A percentile compares a stretch with the other conserved stretches of the same genome.
Conservation (phyloP, 2,113 vertebrate species). For the Lutjanus erythropterus region DNA sequence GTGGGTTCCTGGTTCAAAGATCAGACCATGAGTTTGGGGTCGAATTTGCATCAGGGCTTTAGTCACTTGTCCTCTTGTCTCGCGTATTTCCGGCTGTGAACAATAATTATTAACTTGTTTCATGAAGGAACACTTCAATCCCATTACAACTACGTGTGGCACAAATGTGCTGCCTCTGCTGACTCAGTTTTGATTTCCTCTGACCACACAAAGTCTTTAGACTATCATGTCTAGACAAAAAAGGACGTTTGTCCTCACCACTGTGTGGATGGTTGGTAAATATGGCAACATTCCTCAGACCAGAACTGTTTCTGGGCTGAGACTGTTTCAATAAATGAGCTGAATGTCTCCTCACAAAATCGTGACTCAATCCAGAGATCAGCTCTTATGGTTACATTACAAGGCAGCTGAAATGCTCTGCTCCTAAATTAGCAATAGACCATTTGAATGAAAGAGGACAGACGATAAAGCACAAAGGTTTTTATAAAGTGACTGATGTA, state of each 20-base stretch:
- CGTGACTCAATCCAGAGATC: constrained; percentile 46
- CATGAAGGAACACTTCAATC: constrained; percentile 51
- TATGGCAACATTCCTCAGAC: constrained; percentile 48
- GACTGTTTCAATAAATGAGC: constrained; percentile 56
- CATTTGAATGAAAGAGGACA: background rate
- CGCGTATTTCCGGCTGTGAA: constrained; percentile 60
- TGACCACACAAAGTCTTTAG: constrained; percentile 55
- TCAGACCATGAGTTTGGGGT: constrained; percentile 29
- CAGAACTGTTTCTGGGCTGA: constrained; percentile 38
- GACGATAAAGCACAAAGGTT: constrained; percentile 10
- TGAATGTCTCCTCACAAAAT: constrained; percentile 46
- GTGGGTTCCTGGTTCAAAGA: constrained; percentile 35
- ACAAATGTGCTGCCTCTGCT: constrained; percentile 50
- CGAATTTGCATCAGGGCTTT: constrained; percentile 38
- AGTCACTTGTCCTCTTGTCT: constrained; percentile 58
- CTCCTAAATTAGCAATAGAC: constrained; percentile 5
- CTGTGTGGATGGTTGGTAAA: constrained; percentile 50
- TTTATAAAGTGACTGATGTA: constrained; percentile 13
- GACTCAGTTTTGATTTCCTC: constrained; percentile 63
- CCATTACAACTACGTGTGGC: constrained; percentile 55
- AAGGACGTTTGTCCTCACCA: constrained; percentile 28
- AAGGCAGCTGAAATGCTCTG: constrained; percentile 8
- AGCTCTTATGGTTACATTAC: constrained; percentile 27
- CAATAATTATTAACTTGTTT: constrained; percentile 57
- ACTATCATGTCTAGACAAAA: constrained; percentile 58